These are phyloP conservation scores for Rhynchonycteris naso DNA, from an alignment of 2,797 vertebrate genomes.

Conservation along the genomic window DNA sequence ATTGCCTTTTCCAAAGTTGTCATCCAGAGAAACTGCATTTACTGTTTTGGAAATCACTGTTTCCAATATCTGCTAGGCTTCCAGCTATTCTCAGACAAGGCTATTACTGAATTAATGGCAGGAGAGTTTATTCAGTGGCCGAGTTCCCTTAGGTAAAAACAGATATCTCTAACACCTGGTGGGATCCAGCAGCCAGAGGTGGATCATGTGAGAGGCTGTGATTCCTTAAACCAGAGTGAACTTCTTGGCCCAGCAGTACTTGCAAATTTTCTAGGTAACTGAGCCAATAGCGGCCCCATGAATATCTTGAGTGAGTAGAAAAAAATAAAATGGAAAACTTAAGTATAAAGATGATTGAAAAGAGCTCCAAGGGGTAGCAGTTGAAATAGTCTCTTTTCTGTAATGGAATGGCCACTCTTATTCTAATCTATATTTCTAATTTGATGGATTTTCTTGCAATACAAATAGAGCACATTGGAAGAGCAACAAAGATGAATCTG, in stretches of 20 bases:
- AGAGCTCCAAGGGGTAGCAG: conserved; percentile 30
- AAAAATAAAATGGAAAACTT: conserved; percentile 62
- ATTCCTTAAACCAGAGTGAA: neutral
- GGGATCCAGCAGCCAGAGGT: neutral
- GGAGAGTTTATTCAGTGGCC: neutral
- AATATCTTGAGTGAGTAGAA: conserved; percentile 47
- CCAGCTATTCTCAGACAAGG: neutral
- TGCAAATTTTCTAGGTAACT: neutral
- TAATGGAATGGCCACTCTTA: conserved; percentile 30
- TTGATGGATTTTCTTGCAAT: conserved; percentile 43
- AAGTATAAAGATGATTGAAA: conserved; percentile 36
- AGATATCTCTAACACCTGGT: neutral
- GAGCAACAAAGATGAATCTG: conserved; percentile 68
- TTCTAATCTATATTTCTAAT: conserved; percentile 64
- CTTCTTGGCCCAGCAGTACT: neutral
- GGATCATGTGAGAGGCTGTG: neutral
- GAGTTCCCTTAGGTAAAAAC: neutral
- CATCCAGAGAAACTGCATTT: neutral
- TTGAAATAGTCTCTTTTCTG: conserved; percentile 47
- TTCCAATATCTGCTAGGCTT: neutral
- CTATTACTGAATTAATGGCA: conserved; percentile 16
- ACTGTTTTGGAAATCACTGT: conserved; percentile 19
- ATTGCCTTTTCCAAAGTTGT: neutral
- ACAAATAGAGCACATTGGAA: neutral
- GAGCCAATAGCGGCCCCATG: neutral